A percentile compares a stretch with the other conserved stretches of the same genome.
These are phyloP conservation scores for Acronicta leporina DNA, from an alignment of 2,888 invertebrate species.

Conservation along the genomic window DNA sequence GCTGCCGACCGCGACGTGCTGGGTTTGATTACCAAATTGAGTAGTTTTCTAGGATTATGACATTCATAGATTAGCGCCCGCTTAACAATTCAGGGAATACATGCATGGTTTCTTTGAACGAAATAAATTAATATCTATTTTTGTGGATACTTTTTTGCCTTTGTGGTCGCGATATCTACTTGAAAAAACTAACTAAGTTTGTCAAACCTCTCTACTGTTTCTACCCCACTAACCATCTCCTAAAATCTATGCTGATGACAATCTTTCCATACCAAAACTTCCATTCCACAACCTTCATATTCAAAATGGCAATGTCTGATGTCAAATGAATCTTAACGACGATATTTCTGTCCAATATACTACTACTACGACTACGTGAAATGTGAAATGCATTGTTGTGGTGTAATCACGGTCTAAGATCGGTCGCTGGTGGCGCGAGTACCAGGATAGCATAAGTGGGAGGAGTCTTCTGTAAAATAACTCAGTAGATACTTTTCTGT, in stretches of 20 bases:
- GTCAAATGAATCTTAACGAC: constrained; percentile 14
- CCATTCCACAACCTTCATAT: constrained; percentile 12
- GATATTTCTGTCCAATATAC: constrained; percentile 13
- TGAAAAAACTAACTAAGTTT: too few species aligned
- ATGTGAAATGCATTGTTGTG: constrained; percentile 22
- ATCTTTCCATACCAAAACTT: constrained; percentile 1
- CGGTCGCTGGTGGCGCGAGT: constrained; percentile 6
- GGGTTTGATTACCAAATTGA: too few species aligned
- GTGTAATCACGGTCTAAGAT: constrained; percentile 28
- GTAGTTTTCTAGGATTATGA: too few species aligned
- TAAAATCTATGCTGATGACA: neutral
- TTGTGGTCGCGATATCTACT: neutral
- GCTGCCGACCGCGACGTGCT: too few species aligned
- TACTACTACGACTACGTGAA: too few species aligned
- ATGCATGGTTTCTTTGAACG: too few species aligned
- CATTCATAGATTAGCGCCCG: too few species aligned
- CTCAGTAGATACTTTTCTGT: neutral
- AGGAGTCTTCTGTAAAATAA: constrained; percentile 5
- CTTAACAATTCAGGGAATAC: too few species aligned
- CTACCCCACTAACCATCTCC: neutral
- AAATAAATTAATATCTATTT: too few species aligned
- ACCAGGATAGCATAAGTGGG: constrained; percentile 18
- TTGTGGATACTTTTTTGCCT: too few species aligned
- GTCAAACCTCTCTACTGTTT: neutral
- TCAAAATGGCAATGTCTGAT: constrained; percentile 8